Evolutionary conservation across 2,797 vertebrate genomes (phyloP).

Genomic region (Sebastes hopkinsi): DNA sequence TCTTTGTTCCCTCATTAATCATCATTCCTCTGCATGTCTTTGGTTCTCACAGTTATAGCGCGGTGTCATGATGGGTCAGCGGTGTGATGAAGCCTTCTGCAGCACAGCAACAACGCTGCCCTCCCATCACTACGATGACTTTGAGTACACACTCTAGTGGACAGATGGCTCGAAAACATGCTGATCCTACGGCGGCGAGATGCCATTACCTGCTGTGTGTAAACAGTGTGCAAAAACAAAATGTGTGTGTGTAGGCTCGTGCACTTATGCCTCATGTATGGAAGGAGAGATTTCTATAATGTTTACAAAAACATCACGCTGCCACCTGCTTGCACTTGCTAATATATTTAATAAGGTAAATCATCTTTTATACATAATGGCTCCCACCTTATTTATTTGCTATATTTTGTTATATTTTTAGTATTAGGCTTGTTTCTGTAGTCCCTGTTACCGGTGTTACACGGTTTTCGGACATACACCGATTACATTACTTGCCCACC

Average conservation of each 20-base stretch:
- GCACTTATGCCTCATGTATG: not conserved
- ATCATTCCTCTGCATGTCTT: slow-evolving; percentile 21
- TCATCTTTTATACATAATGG: not conserved
- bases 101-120: not conserved
- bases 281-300: not conserved
- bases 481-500: not conserved
- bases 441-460: not conserved
- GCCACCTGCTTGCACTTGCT: not conserved
- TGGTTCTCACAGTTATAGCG: slow-evolving; percentile 18
- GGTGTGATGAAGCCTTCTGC: slow-evolving; percentile 30
- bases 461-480: not conserved
- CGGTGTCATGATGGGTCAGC: slow-evolving; percentile 25
- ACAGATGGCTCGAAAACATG: slow-evolving; percentile 45
- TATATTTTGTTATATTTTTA: not conserved
- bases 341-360: not conserved
- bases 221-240: not conserved
- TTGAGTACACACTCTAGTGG: slow-evolving; percentile 9
- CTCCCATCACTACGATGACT: slow-evolving; percentile 5
- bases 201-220: slow-evolving; percentile 30
- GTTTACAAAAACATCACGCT: not conserved
- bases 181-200: slow-evolving; percentile 10
- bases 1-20: slow-evolving; percentile 56
- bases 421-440: not conserved
- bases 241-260: not conserved
- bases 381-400: not conserved